phyloP scores from a whole-genome alignment of 2,888 invertebrate genomes.

The Polydrusus cervinus region DNA sequence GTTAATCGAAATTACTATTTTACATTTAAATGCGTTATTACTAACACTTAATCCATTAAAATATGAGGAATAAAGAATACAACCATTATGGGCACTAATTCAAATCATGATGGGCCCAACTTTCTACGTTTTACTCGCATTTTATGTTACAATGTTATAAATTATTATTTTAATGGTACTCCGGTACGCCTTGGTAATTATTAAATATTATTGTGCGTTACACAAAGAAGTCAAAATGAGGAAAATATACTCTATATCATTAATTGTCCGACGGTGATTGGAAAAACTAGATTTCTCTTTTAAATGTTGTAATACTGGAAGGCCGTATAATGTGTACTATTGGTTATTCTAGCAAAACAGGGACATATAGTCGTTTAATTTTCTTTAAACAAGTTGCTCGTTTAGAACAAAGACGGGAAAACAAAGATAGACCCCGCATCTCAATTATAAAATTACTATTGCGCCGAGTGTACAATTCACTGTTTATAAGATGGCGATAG shows the following conservation, averaged over 20 bases:
- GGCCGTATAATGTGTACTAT: neutral
- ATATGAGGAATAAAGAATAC: conserved; percentile 10
- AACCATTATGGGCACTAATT: conserved; percentile 26
- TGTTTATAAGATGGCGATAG: too few species aligned
- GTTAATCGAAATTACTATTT: conserved; percentile 1
- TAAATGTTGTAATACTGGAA: neutral
- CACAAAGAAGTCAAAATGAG: conserved; percentile 2
- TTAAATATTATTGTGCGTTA: conserved; percentile 18
- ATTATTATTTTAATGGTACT: conserved; percentile 24
- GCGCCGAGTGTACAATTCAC: too few species aligned
- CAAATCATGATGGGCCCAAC: conserved; percentile 29
- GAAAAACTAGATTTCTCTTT: conserved; percentile 21
- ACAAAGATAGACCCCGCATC: too few species aligned
- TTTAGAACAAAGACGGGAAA: too few species aligned
- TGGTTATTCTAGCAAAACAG: too few species aligned
- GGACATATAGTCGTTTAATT: too few species aligned
- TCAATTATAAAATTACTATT: too few species aligned
- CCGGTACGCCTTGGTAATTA: conserved; percentile 13
- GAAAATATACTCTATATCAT: conserved; percentile 13
- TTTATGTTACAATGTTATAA: conserved; percentile 9
- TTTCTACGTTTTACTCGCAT: conserved; percentile 33
- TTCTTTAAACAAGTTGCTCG: too few species aligned
- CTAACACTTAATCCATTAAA: neutral
- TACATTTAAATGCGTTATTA: neutral
- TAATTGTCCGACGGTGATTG: neutral